A percentile compares a stretch with the other conserved stretches of the same genome.
phyloP scores from a whole-genome alignment of 1,140 invertebrate genomes.

The Atopsyche davidsoni region DNA sequence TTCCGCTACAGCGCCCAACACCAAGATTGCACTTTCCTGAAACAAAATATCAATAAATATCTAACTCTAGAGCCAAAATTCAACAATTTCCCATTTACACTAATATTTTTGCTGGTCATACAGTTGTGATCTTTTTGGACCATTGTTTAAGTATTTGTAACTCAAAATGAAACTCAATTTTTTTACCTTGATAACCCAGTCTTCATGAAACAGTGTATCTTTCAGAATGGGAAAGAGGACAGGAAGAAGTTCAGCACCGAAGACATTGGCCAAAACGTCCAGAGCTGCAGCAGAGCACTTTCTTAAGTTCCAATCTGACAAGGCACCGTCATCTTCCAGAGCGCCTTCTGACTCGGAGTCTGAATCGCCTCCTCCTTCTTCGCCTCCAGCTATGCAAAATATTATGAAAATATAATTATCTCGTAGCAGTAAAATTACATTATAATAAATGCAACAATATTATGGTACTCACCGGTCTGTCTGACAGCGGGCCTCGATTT shows the following conservation, averaged over 20 bases:
- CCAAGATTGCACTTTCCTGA: constrained; percentile 86
- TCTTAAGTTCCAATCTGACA: constrained; percentile 93
- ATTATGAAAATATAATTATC: not conserved
- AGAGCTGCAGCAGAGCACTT: constrained; percentile 98
- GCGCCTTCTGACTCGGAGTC: constrained; percentile 77
- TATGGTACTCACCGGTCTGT: constrained; percentile 42
- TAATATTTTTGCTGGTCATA: not conserved
- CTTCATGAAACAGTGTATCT: constrained; percentile 90
- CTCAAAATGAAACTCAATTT: not conserved
- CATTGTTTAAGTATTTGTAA: not conserved
- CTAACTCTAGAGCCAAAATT: not conserved
- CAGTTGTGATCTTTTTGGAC: not conserved
- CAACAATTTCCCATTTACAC: not conserved
- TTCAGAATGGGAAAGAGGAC: constrained; percentile 94
- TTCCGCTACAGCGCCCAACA: constrained; percentile 97
- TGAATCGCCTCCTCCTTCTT: constrained; percentile 58
- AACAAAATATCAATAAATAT: not conserved
- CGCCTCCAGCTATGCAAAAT: constrained; percentile 27
- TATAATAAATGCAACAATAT: too few species aligned
- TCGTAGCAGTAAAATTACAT: not conserved
- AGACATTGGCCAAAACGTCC: constrained; percentile 96
- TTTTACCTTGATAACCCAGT: constrained; percentile 95
- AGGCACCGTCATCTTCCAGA: constrained; percentile 82
- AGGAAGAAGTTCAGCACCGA: constrained; percentile 89
- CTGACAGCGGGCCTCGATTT: constrained; percentile 69